Evolutionary conservation across 2,797 vertebrate genomes (phyloP).

Genomic region (Melanotaenia pygmaea): DNA sequence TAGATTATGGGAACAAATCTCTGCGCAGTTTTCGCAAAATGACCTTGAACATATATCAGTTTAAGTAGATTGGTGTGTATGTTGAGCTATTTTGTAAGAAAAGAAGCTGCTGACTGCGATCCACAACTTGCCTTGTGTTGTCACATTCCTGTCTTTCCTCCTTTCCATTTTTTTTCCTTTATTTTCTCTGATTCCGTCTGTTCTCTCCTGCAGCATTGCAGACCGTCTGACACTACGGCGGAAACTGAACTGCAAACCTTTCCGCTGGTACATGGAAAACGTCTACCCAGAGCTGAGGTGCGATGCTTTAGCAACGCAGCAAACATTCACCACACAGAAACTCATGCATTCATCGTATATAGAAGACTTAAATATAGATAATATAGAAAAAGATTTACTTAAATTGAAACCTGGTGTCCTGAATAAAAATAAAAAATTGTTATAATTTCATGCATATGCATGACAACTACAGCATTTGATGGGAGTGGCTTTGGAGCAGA

Average conservation of each 20-base stretch:
- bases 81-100: not conserved
- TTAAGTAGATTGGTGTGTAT: not conserved
- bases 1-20: not conserved
- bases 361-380: not conserved
- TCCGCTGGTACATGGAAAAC: slow-evolving; percentile 98
- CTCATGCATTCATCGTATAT: not conserved
- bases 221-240: slow-evolving; percentile 89
- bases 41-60: not conserved
- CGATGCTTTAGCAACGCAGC: slow-evolving; percentile 26
- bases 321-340: not conserved
- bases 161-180: not conserved
- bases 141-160: not conserved
- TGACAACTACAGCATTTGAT: not conserved
- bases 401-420: not conserved
- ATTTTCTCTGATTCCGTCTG: not conserved
- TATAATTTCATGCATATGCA: not conserved
- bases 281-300: slow-evolving; percentile 97
- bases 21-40: not conserved
- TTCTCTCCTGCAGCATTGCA: slow-evolving; percentile 81
- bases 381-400: not conserved
- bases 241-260: slow-evolving; percentile 95
- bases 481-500: not conserved
- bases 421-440: not conserved
- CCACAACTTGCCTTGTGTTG: not conserved
- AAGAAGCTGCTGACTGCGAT: too few relatives aligned